Evolutionary conservation across 1,140 invertebrate genomes (phyloP).

Genomic region (Drosophila sp.): DNA sequence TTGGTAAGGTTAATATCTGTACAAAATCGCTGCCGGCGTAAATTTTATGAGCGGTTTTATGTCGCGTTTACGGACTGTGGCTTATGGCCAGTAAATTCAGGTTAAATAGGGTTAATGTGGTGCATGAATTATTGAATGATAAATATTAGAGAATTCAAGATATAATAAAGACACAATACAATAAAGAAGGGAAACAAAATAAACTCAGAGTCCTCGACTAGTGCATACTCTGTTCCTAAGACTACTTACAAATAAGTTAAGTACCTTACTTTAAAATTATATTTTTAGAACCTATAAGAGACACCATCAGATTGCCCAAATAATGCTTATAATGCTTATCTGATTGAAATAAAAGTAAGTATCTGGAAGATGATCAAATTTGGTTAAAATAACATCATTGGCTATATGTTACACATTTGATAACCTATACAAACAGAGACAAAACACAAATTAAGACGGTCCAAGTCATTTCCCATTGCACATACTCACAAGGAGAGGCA

Average conservation of each 20-base stretch:
- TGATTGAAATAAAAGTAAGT: not conserved
- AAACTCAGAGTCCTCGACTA: not conserved
- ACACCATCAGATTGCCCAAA: too few species aligned
- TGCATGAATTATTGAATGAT: conserved; percentile 25
- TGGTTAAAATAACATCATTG: not conserved
- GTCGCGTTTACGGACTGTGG: conserved; percentile 26
- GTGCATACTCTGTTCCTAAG: not conserved
- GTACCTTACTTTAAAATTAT: too few species aligned
- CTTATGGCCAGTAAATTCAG: conserved; percentile 28
- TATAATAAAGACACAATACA: conserved; percentile 1
- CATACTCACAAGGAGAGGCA: conserved; percentile 29
- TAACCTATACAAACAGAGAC: not conserved
- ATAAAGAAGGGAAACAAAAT: not conserved
- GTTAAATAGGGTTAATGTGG: conserved; percentile 71
- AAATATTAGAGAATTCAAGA: not conserved
- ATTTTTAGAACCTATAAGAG: too few species aligned
- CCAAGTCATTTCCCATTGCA: conserved; percentile 64
- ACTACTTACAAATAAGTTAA: too few species aligned
- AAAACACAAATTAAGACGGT: conserved; percentile 21
- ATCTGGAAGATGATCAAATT: not conserved
- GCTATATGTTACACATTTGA: not conserved
- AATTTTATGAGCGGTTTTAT: conserved; percentile 37
- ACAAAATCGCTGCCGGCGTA: conserved; percentile 1
- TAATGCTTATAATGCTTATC: too few species aligned
- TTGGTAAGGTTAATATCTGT: conserved; percentile 70